These are phyloP conservation scores for Synanthedon myopaeformis DNA, from an alignment of 2,888 invertebrate genomes.

Conservation along the genomic window DNA sequence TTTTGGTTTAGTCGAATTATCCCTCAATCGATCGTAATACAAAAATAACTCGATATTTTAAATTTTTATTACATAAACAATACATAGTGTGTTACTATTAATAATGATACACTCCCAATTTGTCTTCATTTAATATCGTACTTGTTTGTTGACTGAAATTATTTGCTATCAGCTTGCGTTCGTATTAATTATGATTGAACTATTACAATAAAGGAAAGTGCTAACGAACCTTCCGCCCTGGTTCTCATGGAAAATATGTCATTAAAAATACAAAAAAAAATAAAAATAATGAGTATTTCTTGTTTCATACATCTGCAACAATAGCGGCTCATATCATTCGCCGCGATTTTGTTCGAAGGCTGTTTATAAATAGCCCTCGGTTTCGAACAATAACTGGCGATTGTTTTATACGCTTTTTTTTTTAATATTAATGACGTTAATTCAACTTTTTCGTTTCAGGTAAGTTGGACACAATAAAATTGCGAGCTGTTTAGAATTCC, in stretches of 20 bases:
- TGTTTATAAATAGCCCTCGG: slow-evolving; percentile 32
- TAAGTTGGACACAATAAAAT: slow-evolving; percentile 46
- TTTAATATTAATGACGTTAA: slow-evolving; percentile 34
- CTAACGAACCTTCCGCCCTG: background rate
- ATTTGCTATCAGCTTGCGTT: too few species aligned
- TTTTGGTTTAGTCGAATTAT: too few species aligned
- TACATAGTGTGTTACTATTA: too few species aligned
- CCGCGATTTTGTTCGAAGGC: slow-evolving; percentile 14
- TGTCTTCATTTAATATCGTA: background rate
- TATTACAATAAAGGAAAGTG: background rate
- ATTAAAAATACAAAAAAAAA: background rate
- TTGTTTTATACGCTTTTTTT: slow-evolving; percentile 29
- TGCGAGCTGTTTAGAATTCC: slow-evolving; percentile 31
- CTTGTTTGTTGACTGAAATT: background rate
- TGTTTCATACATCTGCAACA: slow-evolving; percentile 11
- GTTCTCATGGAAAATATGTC: slow-evolving; percentile 1
- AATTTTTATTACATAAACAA: too few species aligned
- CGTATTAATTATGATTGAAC: too few species aligned
- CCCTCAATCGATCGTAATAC: too few species aligned
- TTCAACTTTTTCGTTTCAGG: slow-evolving; percentile 43
- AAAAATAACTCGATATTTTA: too few species aligned
- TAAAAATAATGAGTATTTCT: slow-evolving; percentile 11
- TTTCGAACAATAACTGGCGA: slow-evolving; percentile 25
- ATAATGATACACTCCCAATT: too few species aligned
- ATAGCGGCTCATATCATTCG: slow-evolving; percentile 10